Evolutionary conservation across 2,113 vertebrate genomes (phyloP).

Genomic region (Manacus vitellinus): DNA sequence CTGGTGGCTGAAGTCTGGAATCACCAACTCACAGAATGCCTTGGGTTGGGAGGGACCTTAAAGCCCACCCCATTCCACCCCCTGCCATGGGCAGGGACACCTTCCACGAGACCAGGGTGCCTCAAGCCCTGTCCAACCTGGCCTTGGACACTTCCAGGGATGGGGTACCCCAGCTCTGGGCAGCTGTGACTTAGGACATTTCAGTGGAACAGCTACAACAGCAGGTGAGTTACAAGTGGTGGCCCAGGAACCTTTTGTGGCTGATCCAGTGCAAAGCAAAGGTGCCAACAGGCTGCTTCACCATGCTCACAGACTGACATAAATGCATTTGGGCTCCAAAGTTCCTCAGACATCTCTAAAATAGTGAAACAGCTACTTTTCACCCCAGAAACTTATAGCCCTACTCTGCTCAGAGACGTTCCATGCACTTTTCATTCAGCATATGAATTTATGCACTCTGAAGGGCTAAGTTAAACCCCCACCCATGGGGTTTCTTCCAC

Average conservation of each 20-base stretch:
- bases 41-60: not conserved
- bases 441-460: not conserved
- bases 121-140: not conserved
- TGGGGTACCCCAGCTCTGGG: not conserved
- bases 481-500: not conserved
- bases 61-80: not conserved
- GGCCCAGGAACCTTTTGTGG: not conserved
- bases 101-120: not conserved
- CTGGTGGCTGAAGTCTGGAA: not conserved
- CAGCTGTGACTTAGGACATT: no score
- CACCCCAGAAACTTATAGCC: not conserved
- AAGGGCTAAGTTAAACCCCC: not conserved
- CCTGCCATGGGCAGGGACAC: not conserved
- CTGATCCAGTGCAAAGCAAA: not conserved
- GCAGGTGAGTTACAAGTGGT: fast-evolving
- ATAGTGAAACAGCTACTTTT: not conserved
- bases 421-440: not conserved
- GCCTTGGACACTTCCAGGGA: not conserved
- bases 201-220: not conserved
- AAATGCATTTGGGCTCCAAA: not conserved
- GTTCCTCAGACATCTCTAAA: not conserved
- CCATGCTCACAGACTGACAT: not conserved
- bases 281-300: not conserved
- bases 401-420: fast-evolving
- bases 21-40: not conserved